A percentile compares a stretch with the other conserved stretches of the same genome.
These are phyloP conservation scores for Nestor notabilis DNA, from an alignment of 2,113 vertebrate species.

Conservation along the genomic window DNA sequence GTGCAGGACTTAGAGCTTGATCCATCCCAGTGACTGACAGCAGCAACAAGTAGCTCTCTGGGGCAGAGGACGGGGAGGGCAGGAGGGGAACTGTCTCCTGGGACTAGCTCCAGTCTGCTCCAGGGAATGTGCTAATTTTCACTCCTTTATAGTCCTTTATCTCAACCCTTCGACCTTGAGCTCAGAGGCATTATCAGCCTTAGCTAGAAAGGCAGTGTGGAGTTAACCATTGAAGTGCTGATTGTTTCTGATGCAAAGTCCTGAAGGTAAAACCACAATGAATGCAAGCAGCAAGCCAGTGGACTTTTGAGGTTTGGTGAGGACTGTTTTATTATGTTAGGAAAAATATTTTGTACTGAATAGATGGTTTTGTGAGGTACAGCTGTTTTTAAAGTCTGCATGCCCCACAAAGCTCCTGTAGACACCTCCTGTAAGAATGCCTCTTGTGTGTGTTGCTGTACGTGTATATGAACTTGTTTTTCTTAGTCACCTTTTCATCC, in stretches of 20 bases:
- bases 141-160: slow-evolving; percentile 62
- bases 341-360: neutral
- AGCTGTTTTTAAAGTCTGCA: neutral
- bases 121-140: slow-evolving; percentile 68
- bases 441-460: neutral
- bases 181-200: slow-evolving; percentile 22
- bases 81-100: neutral
- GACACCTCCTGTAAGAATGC: neutral
- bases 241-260: neutral
- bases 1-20: slow-evolving; percentile 72
- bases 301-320: neutral
- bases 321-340: neutral
- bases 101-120: slow-evolving; percentile 48
- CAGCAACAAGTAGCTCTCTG: slow-evolving; percentile 55
- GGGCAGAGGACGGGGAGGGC: slow-evolving; percentile 54
- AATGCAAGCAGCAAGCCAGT: neutral
- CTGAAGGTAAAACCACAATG: neutral
- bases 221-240: slow-evolving; percentile 50
- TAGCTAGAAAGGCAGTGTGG: slow-evolving; percentile 14
- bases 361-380: neutral
- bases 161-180: slow-evolving; percentile 67
- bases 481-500: neutral
- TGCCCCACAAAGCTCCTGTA: neutral
- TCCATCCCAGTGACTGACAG: slow-evolving; percentile 69
- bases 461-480: neutral